Percentiles rank a stretch among this genome's conserved stretches.
Conservation (phyloP, 2,113 vertebrate genomes). For the Nanger granti region DNA sequence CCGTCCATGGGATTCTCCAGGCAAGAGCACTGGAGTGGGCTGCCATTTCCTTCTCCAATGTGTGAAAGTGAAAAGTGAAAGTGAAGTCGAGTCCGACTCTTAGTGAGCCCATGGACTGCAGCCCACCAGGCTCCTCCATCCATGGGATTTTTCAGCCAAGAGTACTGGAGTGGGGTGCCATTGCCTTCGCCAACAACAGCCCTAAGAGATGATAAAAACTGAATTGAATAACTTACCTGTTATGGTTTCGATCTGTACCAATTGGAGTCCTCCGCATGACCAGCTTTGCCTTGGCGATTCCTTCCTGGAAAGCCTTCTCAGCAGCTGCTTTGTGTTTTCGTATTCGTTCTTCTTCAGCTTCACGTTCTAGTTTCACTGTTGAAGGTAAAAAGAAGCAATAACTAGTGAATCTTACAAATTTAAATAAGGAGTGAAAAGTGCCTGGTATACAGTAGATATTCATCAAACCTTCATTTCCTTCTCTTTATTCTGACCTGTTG, state of each 20-base stretch:
- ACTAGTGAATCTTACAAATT: not conserved
- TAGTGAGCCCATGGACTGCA: too few relatives aligned
- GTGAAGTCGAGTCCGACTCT: too few relatives aligned
- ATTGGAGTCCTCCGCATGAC: conserved; percentile 89
- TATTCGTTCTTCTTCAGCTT: conserved; percentile 92
- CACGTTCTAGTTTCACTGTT: conserved; percentile 91
- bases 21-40: too few relatives aligned
- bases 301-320: conserved; percentile 94
- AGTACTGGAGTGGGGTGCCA: too few relatives aligned
- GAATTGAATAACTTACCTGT: conserved; percentile 78
- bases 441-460: not conserved
- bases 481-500: not conserved
- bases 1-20: too few relatives aligned
- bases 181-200: not conserved
- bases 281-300: conserved; percentile 90
- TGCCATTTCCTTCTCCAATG: too few relatives aligned
- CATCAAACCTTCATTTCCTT: not conserved
- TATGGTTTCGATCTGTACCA: conserved; percentile 95
- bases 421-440: not conserved
- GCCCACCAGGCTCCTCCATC: too few relatives aligned
- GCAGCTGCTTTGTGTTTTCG: conserved; percentile 88
- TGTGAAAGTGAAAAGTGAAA: too few relatives aligned
- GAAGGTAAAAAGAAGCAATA: conserved; percentile 2
- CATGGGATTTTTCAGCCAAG: too few relatives aligned
- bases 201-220: not conserved